phyloP scores from a whole-genome alignment of 2,113 vertebrate species.

The Casuarius casuarius region DNA sequence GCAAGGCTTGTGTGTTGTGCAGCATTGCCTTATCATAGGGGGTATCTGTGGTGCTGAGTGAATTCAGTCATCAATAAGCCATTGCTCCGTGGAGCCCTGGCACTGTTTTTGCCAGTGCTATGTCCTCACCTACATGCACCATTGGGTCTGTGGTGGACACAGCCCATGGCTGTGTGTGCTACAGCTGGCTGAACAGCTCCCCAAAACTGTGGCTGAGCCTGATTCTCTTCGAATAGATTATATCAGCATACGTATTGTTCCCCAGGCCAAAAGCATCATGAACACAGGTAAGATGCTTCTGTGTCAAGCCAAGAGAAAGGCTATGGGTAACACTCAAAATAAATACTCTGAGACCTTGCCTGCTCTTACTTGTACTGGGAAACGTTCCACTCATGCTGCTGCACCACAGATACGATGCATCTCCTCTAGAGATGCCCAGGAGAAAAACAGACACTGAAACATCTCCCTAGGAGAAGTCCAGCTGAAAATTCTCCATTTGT shows the following conservation, averaged over 20 bases:
- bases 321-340: background rate
- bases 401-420: background rate
- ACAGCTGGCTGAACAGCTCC: background rate
- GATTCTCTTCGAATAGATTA: background rate
- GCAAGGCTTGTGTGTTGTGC: background rate
- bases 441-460: background rate
- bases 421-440: background rate
- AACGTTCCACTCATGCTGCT: fast-evolving
- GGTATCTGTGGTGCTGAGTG: background rate
- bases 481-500: background rate
- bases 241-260: background rate
- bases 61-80: fast-evolving
- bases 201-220: background rate
- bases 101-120: background rate
- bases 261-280: background rate
- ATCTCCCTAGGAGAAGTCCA: background rate
- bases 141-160: fast-evolving
- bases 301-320: background rate
- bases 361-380: background rate
- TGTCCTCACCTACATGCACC: fast-evolving
- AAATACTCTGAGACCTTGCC: background rate
- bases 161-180: background rate
- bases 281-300: background rate
- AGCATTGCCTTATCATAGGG: background rate
- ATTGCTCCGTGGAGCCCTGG: background rate